Conservation (phyloP, 2,888 invertebrate species). For the Scelioninae gen. 2 region DNA sequence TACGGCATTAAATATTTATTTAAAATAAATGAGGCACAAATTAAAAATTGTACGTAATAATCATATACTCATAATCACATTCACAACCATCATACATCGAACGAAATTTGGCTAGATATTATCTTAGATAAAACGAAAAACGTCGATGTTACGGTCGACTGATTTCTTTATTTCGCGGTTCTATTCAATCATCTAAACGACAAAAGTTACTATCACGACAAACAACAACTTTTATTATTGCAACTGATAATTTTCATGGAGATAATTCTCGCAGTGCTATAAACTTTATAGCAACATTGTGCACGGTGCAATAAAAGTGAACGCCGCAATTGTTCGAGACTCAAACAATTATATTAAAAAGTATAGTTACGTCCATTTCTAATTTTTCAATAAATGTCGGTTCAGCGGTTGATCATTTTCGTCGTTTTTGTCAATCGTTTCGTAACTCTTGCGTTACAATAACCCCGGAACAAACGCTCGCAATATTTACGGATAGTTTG, state of each 20-base stretch:
- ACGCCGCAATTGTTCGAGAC: not conserved
- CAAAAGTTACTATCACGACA: constrained; percentile 10
- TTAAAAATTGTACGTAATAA: no score
- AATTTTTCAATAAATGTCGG: no score
- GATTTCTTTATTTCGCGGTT: constrained; percentile 19
- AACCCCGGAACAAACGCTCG: not conserved
- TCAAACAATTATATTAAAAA: not conserved
- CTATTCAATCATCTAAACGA: constrained; percentile 24
- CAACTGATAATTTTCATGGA: constrained; percentile 28
- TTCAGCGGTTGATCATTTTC: no score
- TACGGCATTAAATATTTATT: no score
- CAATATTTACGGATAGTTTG: not conserved
- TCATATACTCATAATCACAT: constrained; percentile 18
- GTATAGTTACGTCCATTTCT: not conserved
- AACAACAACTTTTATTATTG: constrained; percentile 25
- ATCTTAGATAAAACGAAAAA: not conserved
- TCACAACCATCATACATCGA: constrained; percentile 13
- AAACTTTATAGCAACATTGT: not conserved
- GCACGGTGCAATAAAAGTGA: not conserved
- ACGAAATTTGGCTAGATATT: constrained; percentile 2
- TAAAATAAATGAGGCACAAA: no score
- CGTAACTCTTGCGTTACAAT: no score
- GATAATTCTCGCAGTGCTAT: constrained; percentile 2
- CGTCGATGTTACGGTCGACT: not conserved
- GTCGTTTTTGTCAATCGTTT: no score